Evolutionary conservation across 2,113 vertebrate species (phyloP).

Genomic region (Notothenia rossii): DNA sequence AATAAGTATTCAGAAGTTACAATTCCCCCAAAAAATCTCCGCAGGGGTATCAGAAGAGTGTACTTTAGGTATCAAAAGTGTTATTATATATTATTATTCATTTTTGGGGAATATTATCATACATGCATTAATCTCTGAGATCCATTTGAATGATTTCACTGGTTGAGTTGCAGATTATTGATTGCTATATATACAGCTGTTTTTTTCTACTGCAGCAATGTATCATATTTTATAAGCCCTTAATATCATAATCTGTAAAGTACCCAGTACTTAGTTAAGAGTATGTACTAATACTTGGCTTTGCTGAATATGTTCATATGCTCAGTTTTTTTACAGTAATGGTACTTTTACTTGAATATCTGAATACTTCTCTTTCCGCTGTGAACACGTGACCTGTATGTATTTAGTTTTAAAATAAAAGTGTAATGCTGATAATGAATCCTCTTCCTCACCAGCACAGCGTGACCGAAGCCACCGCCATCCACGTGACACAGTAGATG

Average conservation of each 20-base stretch:
- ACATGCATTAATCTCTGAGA: neutral
- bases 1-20: neutral
- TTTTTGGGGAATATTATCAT: neutral
- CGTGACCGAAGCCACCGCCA: conserved; percentile 90
- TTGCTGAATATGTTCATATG: neutral
- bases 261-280: neutral
- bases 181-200: neutral
- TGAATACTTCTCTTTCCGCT: neutral
- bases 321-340: neutral
- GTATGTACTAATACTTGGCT: neutral
- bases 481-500: conserved; percentile 92
- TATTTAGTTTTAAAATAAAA: neutral
- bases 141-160: neutral
- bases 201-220: neutral
- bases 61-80: neutral
- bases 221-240: neutral
- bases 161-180: neutral
- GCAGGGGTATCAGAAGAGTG: neutral
- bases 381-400: neutral
- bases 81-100: neutral
- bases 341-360: neutral
- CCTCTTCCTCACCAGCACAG: conserved; percentile 88
- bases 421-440: neutral
- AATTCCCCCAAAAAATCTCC: neutral
- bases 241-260: neutral